Evolutionary conservation across 2,888 invertebrate genomes (phyloP).

Genomic region (Pimpla rufipes): DNA sequence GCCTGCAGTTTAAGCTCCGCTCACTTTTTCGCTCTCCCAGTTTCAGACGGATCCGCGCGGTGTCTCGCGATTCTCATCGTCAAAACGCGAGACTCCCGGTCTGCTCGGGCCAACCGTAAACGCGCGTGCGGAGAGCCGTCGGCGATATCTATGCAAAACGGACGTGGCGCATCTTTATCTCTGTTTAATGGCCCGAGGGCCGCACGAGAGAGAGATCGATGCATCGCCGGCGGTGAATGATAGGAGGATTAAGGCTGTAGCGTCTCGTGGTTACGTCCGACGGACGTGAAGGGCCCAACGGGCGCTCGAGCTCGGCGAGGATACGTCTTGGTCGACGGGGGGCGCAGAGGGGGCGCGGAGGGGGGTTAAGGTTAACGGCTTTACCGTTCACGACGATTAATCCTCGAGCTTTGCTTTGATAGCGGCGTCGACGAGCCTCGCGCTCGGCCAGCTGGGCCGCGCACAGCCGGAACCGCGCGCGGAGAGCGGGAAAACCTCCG

Average conservation of each 20-base stretch:
- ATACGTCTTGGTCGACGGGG: slow-evolving; percentile 40
- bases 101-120: background rate
- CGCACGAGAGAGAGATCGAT: slow-evolving; percentile 22
- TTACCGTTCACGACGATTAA: slow-evolving; percentile 74
- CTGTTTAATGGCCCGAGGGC: slow-evolving; percentile 5
- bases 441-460: slow-evolving; percentile 54
- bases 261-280: slow-evolving; percentile 30
- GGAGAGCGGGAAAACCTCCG: slow-evolving; percentile 56
- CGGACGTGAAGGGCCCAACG: slow-evolving; percentile 27
- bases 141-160: slow-evolving; percentile 1
- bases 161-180: slow-evolving; percentile 2
- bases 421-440: slow-evolving; percentile 60
- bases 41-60: background rate
- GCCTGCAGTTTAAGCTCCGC: slow-evolving; percentile 26
- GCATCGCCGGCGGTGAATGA: slow-evolving; percentile 15
- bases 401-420: slow-evolving; percentile 72
- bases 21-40: slow-evolving; percentile 18
- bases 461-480: slow-evolving; percentile 21
- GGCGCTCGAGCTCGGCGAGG: slow-evolving; percentile 4
- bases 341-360: background rate
- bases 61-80: background rate
- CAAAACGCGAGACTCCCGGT: background rate
- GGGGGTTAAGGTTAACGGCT: slow-evolving; percentile 73
- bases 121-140: background rate
- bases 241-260: slow-evolving; percentile 42